A percentile compares a stretch with the other conserved stretches of the same genome.
phyloP scores from a whole-genome alignment of 2,797 vertebrate species.

The Lepus townsendii region DNA sequence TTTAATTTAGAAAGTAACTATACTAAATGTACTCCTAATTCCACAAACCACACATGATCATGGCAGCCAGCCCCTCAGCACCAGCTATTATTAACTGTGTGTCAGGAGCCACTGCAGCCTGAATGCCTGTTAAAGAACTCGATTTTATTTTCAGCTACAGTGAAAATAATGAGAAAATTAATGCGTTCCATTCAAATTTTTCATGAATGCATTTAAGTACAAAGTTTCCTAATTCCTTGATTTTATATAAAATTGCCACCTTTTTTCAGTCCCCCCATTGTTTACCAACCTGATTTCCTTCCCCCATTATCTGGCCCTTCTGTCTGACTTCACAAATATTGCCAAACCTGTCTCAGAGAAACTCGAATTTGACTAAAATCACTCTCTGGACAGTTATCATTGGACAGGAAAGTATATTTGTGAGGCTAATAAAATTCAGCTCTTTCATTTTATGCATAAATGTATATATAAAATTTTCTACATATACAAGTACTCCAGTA shows the following conservation, averaged over 20 bases:
- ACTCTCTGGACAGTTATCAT: slow-evolving; percentile 32
- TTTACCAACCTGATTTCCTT: slow-evolving; percentile 14
- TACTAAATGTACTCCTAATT: slow-evolving; percentile 51
- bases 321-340: background rate
- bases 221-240: slow-evolving; percentile 58
- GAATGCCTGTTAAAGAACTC: background rate
- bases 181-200: background rate
- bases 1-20: slow-evolving; percentile 75
- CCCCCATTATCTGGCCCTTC: background rate
- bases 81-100: background rate
- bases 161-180: slow-evolving; percentile 40
- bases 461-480: slow-evolving; percentile 7
- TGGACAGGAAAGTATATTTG: background rate
- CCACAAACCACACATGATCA: slow-evolving; percentile 9
- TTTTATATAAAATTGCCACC: background rate
- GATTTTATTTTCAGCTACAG: slow-evolving; percentile 9
- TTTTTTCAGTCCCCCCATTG: background rate
- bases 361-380: background rate
- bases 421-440: background rate
- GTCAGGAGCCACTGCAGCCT: background rate
- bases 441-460: slow-evolving; percentile 46
- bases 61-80: background rate
- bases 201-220: slow-evolving; percentile 3
- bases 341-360: background rate
- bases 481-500: background rate